Evolutionary conservation across 2,797 vertebrate genomes (phyloP).

Genomic region (Pelobates cultripes): DNA sequence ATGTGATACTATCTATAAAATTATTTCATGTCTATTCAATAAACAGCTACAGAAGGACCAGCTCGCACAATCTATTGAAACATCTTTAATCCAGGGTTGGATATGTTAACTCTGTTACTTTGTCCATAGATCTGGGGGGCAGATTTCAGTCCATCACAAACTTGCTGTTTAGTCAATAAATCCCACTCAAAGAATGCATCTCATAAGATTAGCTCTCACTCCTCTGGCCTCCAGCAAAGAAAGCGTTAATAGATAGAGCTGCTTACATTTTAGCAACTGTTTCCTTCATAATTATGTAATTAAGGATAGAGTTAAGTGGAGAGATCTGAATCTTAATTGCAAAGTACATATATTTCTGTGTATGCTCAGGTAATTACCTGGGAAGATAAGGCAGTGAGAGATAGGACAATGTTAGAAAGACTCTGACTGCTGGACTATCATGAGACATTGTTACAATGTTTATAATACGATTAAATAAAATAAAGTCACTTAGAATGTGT

Average conservation of each 20-base stretch:
- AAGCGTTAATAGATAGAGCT: constrained; percentile 5
- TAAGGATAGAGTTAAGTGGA: constrained; percentile 6
- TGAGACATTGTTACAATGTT: not conserved
- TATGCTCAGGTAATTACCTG: not conserved
- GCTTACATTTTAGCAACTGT: constrained; percentile 5
- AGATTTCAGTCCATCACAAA: too few relatives aligned
- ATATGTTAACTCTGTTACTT: too few relatives aligned
- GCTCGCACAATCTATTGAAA: too few relatives aligned
- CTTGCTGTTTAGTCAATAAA: too few relatives aligned
- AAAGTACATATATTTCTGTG: not conserved
- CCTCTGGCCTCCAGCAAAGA: constrained; percentile 18
- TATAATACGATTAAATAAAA: constrained; percentile 1
- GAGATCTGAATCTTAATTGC: constrained; percentile 15
- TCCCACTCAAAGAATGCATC: not conserved
- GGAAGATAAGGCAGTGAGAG: not conserved
- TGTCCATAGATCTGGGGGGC: too few relatives aligned
- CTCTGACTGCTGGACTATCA: not conserved
- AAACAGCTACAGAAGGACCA: too few relatives aligned
- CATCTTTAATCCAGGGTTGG: too few relatives aligned
- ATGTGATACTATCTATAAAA: too few relatives aligned
- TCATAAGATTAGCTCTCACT: not conserved
- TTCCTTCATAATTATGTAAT: constrained; percentile 36
- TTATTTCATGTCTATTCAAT: too few relatives aligned
- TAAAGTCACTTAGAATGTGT: not conserved
- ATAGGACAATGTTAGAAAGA: not conserved